These are phyloP conservation scores for Sylvia atricapilla DNA, from an alignment of 2,113 vertebrate species.

Conservation along the genomic window DNA sequence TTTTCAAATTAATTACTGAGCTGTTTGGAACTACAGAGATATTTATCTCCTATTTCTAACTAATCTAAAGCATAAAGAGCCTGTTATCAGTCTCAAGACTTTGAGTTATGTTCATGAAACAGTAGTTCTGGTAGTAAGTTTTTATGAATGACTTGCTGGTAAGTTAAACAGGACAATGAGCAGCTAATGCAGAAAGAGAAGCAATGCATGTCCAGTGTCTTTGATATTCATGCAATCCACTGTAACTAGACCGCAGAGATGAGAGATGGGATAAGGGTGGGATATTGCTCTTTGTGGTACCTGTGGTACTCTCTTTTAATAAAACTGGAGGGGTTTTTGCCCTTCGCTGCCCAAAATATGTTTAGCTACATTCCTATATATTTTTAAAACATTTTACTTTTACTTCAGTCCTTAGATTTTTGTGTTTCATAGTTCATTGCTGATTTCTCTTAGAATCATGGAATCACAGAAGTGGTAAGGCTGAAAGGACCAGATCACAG, in stretches of 20 bases:
- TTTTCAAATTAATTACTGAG: neutral
- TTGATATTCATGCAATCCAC: neutral
- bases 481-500: neutral
- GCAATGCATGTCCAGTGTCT: neutral
- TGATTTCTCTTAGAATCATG: neutral
- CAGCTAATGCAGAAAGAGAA: neutral
- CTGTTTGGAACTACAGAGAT: neutral
- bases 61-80: neutral
- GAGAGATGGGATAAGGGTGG: neutral
- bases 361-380: neutral
- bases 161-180: neutral
- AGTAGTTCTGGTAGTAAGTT: neutral
- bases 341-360: neutral
- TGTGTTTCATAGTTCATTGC: neutral
- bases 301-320: neutral
- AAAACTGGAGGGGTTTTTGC: fast-evolving
- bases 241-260: neutral
- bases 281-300: neutral
- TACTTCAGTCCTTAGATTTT: neutral
- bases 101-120: neutral
- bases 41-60: neutral
- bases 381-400: neutral
- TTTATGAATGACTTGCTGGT: neutral
- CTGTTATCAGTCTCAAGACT: neutral
- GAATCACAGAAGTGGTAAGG: neutral